Conservation (phyloP, 2,888 invertebrate genomes). For the Drosophila greeni region DNA sequence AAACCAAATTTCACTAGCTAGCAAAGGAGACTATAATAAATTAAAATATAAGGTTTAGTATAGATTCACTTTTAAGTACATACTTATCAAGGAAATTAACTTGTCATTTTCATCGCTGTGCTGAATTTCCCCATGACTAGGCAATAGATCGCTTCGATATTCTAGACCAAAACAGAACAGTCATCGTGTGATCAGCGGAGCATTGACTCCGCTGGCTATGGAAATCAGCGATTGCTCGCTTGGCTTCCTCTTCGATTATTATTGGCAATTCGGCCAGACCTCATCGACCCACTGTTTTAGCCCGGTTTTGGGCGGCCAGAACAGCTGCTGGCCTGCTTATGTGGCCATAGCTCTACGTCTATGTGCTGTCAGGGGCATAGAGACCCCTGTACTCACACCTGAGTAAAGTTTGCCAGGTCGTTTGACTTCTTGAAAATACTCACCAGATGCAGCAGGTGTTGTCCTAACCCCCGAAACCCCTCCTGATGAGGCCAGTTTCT, state of each 20-base stretch:
- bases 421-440: background rate
- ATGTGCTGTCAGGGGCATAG: conserved; percentile 13
- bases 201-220: conserved; percentile 17
- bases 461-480: conserved; percentile 3
- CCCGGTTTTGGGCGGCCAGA: conserved; percentile 1
- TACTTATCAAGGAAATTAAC: background rate
- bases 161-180: conserved; percentile 18
- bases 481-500: conserved; percentile 13
- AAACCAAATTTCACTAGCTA: background rate
- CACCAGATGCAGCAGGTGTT: background rate
- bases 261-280: conserved; percentile 6
- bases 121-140: background rate
- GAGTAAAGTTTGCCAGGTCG: background rate
- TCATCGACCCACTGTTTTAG: conserved; percentile 16
- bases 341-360: conserved; percentile 26
- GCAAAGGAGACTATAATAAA: background rate
- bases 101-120: background rate
- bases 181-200: conserved; percentile 25
- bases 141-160: conserved; percentile 3
- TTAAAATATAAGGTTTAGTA: no score
- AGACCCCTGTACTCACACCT: background rate
- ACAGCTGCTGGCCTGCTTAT: conserved; percentile 13
- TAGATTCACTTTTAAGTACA: no score
- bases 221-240: conserved; percentile 30
- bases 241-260: conserved; percentile 28